Conservation (phyloP, 2,797 vertebrate genomes). For the Heliangelus exortis region DNA sequence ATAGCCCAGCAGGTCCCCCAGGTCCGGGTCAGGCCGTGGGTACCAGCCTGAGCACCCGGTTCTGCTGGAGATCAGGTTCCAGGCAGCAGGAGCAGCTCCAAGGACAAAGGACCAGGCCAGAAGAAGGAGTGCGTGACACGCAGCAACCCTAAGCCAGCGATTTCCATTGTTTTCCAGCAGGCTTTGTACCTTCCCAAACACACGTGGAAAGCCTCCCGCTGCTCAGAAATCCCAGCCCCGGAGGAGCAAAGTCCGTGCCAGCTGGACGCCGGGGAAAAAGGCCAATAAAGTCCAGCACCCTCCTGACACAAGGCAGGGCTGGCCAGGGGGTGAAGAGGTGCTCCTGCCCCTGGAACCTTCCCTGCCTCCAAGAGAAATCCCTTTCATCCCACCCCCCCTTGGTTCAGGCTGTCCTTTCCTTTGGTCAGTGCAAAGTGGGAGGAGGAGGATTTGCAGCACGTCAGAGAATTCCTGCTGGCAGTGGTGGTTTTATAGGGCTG, state of each 20-base stretch:
- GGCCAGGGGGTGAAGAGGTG: not conserved
- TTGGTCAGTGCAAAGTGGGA: not conserved
- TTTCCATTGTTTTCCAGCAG: slow-evolving; percentile 68
- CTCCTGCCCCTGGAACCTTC: not conserved
- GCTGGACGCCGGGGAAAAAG: not conserved
- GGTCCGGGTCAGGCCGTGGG: not conserved
- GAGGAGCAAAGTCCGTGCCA: slow-evolving; percentile 54
- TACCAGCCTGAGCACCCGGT: not conserved
- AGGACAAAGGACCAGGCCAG: slow-evolving; percentile 45
- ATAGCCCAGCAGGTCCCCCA: accelerated
- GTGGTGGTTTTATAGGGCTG: not conserved
- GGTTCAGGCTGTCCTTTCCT: not conserved
- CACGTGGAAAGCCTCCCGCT: slow-evolving; percentile 51
- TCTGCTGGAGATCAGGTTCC: slow-evolving; percentile 5
- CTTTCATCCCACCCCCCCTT: not conserved
- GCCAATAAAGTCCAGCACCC: not conserved
- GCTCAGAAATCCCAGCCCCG: slow-evolving; percentile 27
- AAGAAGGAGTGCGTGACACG: slow-evolving; percentile 45
- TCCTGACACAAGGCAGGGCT: not conserved
- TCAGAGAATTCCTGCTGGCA: not conserved
- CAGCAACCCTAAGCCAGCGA: slow-evolving; percentile 65
- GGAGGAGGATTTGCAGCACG: not conserved
- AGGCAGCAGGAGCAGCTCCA: slow-evolving; percentile 33
- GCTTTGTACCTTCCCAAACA: slow-evolving; percentile 62
- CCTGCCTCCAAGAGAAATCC: not conserved